phyloP scores from a whole-genome alignment of 2,113 vertebrate genomes.

The Brachyhypopomus gauderio region DNA sequence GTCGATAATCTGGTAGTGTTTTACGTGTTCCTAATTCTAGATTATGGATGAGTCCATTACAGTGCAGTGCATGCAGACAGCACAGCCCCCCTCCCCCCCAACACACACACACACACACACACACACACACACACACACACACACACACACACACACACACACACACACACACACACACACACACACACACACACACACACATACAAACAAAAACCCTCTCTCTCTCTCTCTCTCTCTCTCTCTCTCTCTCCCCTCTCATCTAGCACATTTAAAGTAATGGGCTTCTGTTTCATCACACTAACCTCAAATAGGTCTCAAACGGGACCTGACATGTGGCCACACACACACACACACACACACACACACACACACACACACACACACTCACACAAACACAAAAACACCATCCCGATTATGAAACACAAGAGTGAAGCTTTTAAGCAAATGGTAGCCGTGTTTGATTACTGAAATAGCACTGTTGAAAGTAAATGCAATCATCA shows the following conservation, averaged over 20 bases:
- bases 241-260: neutral
- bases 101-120: too few relatives aligned
- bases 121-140: too few relatives aligned
- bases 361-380: slow-evolving; percentile 38
- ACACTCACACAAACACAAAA: slow-evolving; percentile 16
- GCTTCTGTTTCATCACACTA: slow-evolving; percentile 38
- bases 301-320: slow-evolving; percentile 1
- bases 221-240: too few relatives aligned
- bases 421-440: slow-evolving; percentile 43
- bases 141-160: too few relatives aligned
- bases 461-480: slow-evolving; percentile 41
- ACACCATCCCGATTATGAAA: slow-evolving; percentile 4
- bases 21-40: slow-evolving; percentile 43
- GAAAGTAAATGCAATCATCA: slow-evolving; percentile 44
- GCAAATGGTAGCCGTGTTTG: slow-evolving; percentile 39
- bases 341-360: slow-evolving; percentile 21
- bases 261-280: slow-evolving; percentile 46
- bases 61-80: slow-evolving; percentile 22
- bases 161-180: too few relatives aligned
- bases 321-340: neutral
- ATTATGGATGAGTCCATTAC: slow-evolving; percentile 47
- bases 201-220: too few relatives aligned
- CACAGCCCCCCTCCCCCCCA: too few relatives aligned
- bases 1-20: slow-evolving; percentile 40
- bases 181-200: too few relatives aligned